Evolutionary conservation across 2,797 vertebrate genomes (phyloP), one percentile per base, ranked within the genome.

Genomic region (Delichon dasypus): DNA sequence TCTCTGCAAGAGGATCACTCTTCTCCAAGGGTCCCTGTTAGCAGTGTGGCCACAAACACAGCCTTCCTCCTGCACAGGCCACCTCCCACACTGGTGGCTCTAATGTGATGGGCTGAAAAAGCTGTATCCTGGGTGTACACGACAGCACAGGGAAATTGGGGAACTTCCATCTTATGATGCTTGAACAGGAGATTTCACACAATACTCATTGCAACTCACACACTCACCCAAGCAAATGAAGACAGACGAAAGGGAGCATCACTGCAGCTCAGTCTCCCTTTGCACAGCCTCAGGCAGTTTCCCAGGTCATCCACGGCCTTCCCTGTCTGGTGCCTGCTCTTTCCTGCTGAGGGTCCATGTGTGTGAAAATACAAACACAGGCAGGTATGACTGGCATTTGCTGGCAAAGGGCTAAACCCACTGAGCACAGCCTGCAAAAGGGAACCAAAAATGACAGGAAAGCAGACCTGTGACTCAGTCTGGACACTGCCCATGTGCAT

Each of bases 351-450:
- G 36, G 17, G 10, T 20, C 18, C 14, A 5, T 13, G 22, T 21
- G 7, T 26, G 10, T 50, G 67, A 36, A 68, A 88, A 54, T 12
- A 16, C 17, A 23, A 6, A 12, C 0, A 0, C 3, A 5, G 27
- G 7, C 55, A 32, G 47, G 21, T 36, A 1, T 26, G 9, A 11
- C 29, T 80, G 50, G 22, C 22, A 44, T 83, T 76, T 61, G 12
- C 13, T n/a, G 13, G 25, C 8, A 48, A 57, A 53, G 27, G 8
- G 8, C 23, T 36, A 68, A 75, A 48, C 6, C 6, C 22, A 21
- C 27, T 40, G 16, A 51, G 6, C 13, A n/a, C 0, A 1, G 16
- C 25, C 67, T 53, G 67, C 47, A 50, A 55, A 67, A 53, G 3
- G 5, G 6, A 61, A 5, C 38, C 2, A 66, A 23, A 85, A 55